Evolutionary conservation across 2,888 invertebrate species (phyloP).

Genomic region (Tridacna crocea): DNA sequence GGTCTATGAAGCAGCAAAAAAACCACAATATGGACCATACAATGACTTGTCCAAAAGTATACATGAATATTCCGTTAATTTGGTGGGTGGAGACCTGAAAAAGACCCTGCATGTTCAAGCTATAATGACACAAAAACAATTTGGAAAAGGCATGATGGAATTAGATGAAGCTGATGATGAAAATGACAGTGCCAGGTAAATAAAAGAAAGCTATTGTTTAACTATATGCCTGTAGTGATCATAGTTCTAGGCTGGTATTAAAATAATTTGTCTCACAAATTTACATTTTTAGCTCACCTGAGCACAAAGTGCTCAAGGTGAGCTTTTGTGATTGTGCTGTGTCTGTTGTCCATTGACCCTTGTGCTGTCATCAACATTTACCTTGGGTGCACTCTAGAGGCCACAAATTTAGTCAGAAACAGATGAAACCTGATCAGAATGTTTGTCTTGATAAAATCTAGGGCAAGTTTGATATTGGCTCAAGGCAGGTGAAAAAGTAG

Average conservation of each 20-base stretch:
- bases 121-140: not conserved
- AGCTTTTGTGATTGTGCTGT: too few species aligned
- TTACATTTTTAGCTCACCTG: not conserved
- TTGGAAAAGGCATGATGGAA: not conserved
- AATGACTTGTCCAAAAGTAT: not conserved
- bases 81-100: not conserved
- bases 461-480: too few species aligned
- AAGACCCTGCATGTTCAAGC: not conserved
- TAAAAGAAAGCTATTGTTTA: not conserved
- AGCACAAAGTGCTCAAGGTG: too few species aligned
- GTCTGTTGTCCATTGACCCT: too few species aligned
- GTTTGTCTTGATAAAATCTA: too few species aligned
- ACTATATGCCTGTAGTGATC: too few species aligned
- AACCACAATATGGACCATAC: too few species aligned
- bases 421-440: too few species aligned
- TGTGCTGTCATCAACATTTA: too few species aligned
- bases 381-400: too few species aligned
- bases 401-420: too few species aligned
- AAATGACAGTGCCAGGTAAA: not conserved
- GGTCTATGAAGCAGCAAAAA: not conserved
- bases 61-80: not conserved
- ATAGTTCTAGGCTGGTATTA: not conserved
- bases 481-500: not conserved
- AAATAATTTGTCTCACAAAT: not conserved
- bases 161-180: slow-evolving; percentile 3